Conservation (phyloP, 2,888 invertebrate species). For the Athalia cordata region DNA sequence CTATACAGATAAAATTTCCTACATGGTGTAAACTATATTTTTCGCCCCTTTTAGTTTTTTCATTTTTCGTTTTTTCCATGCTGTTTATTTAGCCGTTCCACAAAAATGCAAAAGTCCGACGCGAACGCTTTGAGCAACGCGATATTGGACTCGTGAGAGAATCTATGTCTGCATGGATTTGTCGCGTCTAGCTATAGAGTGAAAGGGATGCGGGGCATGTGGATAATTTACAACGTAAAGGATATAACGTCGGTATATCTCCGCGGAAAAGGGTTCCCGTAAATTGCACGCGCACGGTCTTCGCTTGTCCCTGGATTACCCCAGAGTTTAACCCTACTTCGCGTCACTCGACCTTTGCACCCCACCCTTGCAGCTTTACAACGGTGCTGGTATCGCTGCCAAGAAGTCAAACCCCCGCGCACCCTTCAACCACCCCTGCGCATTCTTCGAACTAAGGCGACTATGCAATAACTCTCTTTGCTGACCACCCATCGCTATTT, state of each 20-base stretch:
- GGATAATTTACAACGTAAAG: too few relatives aligned
- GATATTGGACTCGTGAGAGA: not conserved
- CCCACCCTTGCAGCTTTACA: conserved; percentile 38
- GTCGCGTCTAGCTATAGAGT: not conserved
- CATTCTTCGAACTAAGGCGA: not conserved
- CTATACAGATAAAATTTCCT: not conserved
- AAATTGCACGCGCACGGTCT: conserved; percentile 6
- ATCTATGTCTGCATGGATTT: not conserved
- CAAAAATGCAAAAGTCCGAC: too few relatives aligned
- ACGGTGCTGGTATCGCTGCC: not conserved
- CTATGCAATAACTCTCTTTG: not conserved
- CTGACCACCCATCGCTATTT: not conserved
- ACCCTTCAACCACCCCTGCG: conserved; percentile 6
- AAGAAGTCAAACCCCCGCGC: conserved; percentile 16
- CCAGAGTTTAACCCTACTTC: conserved; percentile 18
- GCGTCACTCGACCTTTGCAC: conserved; percentile 41
- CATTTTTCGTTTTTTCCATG: too few relatives aligned
- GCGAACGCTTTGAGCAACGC: too few relatives aligned
- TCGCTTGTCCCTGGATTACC: conserved; percentile 10
- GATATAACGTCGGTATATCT: not conserved
- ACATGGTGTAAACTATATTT: not conserved
- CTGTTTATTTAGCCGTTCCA: too few relatives aligned
- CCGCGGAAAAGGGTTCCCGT: not conserved
- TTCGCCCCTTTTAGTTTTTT: too few relatives aligned
- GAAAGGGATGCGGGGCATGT: not conserved